These are phyloP conservation scores for Synaphobranchus kaupii DNA, from an alignment of 2,797 vertebrate species.

Conservation along the genomic window DNA sequence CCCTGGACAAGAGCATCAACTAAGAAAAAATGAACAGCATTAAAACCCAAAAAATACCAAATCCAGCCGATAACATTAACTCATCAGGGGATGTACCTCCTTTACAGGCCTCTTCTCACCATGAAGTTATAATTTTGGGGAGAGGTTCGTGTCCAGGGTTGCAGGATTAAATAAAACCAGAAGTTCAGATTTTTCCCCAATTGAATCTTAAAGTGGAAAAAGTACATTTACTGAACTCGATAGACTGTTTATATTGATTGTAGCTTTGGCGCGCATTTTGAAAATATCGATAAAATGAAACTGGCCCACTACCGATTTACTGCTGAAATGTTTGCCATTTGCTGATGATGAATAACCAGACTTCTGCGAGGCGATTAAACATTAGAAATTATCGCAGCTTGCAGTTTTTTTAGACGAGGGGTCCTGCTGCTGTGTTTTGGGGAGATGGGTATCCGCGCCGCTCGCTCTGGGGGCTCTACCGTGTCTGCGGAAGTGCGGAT, in stretches of 20 bases:
- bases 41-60: neutral
- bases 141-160: neutral
- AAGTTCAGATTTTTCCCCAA: neutral
- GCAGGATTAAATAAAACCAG: neutral
- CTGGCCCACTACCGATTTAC: neutral
- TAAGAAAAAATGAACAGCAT: neutral
- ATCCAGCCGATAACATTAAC: neutral
- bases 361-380: neutral
- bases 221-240: neutral
- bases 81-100: no score
- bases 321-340: neutral
- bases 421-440: slow-evolving; percentile 17
- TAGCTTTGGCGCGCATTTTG: neutral
- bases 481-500: neutral
- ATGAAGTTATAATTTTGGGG: slow-evolving; percentile 18
- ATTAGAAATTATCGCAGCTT: neutral
- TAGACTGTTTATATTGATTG: slow-evolving; percentile 4
- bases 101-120: neutral
- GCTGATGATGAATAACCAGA: neutral
- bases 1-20: neutral
- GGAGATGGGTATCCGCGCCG: neutral
- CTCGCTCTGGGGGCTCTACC: neutral
- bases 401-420: slow-evolving; percentile 1
- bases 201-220: neutral
- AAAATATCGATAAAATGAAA: neutral